These are phyloP conservation scores for Oryzias celebensis DNA, from an alignment of 2,113 vertebrate species.

Conservation along the genomic window DNA sequence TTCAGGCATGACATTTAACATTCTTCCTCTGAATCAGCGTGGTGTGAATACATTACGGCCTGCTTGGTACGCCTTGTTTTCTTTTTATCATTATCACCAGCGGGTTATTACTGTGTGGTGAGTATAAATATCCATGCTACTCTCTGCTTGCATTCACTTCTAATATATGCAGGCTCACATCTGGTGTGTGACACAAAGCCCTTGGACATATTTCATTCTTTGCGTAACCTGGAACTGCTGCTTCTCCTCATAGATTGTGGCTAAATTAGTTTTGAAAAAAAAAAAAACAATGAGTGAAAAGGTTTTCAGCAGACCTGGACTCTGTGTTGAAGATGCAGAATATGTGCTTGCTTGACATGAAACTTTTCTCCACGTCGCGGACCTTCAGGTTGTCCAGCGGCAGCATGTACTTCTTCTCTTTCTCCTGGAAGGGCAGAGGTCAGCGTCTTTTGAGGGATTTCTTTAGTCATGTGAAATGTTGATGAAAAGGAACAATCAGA, in stretches of 20 bases:
- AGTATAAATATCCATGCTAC: not conserved
- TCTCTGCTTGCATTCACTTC: not conserved
- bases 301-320: conserved; percentile 80
- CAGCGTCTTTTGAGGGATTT: not conserved
- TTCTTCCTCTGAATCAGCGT: conserved; percentile 1
- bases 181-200: conserved; percentile 21
- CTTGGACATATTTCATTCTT: conserved; percentile 33
- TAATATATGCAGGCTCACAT: conserved; percentile 3
- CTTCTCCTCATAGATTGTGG: not conserved
- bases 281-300: not conserved
- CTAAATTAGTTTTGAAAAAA: not conserved
- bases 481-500: conserved; percentile 43
- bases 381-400: conserved; percentile 92
- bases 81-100: not conserved
- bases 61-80: not conserved
- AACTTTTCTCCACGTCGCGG: conserved; percentile 89
- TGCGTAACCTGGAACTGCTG: conserved; percentile 12
- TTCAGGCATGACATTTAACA: not conserved
- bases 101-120: not conserved
- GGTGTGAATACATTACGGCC: not conserved
- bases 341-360: conserved; percentile 91
- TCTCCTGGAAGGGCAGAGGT: conserved; percentile 81
- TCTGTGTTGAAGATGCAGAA: conserved; percentile 91
- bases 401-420: conserved; percentile 98
- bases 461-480: not conserved